Conservation (phyloP, 2,888 invertebrate genomes). For the Terebella lapidaria region DNA sequence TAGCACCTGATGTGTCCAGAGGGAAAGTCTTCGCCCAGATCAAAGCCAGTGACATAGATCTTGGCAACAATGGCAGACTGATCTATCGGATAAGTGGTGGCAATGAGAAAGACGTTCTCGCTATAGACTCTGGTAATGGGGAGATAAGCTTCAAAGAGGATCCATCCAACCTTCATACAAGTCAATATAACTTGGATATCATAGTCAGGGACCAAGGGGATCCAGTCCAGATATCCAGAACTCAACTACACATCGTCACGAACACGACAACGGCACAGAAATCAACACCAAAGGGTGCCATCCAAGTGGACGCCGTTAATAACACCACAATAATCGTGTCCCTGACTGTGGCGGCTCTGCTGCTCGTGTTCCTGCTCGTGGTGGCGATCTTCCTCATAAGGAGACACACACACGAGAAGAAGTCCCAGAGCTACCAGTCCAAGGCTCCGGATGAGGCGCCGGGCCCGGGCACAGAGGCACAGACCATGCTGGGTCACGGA, state of each 20-base stretch:
- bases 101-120: background rate
- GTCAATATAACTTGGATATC: background rate
- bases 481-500: too few relatives aligned
- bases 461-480: too few relatives aligned
- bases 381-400: background rate
- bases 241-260: background rate
- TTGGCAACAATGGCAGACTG: background rate
- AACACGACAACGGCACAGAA: background rate
- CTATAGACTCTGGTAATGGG: background rate
- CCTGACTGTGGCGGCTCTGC: background rate
- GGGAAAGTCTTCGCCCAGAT: background rate
- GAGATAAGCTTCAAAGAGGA: background rate
- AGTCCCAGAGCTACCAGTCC: background rate
- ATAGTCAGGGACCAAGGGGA: slow-evolving; percentile 3
- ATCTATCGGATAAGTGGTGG: background rate
- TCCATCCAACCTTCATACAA: background rate
- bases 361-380: background rate
- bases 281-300: background rate
- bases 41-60: background rate
- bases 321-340: slow-evolving; percentile 1
- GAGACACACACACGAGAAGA: background rate
- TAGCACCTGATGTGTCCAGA: background rate
- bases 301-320: background rate
- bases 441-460: too few relatives aligned
- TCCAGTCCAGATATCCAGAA: background rate